A percentile compares a stretch with the other conserved stretches of the same genome.
Conservation (phyloP, 2,888 invertebrate species). For the Athetis lepigone region DNA sequence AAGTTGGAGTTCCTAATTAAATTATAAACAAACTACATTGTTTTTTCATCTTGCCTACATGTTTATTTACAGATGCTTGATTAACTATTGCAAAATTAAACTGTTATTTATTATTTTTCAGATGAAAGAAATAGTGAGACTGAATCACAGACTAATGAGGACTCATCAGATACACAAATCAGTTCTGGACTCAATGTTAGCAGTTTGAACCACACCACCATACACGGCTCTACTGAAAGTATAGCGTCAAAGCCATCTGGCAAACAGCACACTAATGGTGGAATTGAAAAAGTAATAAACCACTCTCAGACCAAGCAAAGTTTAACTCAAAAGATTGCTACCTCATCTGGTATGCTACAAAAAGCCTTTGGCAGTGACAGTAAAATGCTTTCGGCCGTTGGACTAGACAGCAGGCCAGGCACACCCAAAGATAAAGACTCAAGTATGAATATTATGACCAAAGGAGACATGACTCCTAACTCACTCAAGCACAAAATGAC, state of each 20-base stretch:
- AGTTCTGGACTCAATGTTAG: constrained; percentile 85
- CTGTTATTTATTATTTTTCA: constrained; percentile 72
- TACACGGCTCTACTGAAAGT: constrained; percentile 88
- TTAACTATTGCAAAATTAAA: constrained; percentile 16
- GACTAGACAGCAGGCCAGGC: constrained; percentile 85
- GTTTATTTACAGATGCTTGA: too few species aligned
- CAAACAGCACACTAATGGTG: constrained; percentile 88
- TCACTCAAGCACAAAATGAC: constrained; percentile 89
- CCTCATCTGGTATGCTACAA: constrained; percentile 82
- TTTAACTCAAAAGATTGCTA: constrained; percentile 83
- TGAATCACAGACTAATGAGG: constrained; percentile 95
- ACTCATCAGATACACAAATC: constrained; percentile 93
- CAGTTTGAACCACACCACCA: constrained; percentile 85
- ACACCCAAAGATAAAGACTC: constrained; percentile 88
- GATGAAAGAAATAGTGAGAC: constrained; percentile 96
- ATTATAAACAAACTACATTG: background rate
- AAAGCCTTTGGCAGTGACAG: constrained; percentile 84
- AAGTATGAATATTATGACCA: constrained; percentile 75
- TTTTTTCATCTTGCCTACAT: too few species aligned
- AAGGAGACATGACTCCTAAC: constrained; percentile 83
- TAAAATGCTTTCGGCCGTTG: constrained; percentile 83
- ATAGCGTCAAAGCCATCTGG: constrained; percentile 88
- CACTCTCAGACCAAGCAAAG: constrained; percentile 82
- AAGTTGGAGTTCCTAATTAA: constrained; percentile 78
- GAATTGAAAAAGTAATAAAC: constrained; percentile 82